A percentile compares a stretch with the other conserved stretches of the same genome.
Conservation (phyloP, 2,113 vertebrate species). For the Hymenochirus boettgeri region DNA sequence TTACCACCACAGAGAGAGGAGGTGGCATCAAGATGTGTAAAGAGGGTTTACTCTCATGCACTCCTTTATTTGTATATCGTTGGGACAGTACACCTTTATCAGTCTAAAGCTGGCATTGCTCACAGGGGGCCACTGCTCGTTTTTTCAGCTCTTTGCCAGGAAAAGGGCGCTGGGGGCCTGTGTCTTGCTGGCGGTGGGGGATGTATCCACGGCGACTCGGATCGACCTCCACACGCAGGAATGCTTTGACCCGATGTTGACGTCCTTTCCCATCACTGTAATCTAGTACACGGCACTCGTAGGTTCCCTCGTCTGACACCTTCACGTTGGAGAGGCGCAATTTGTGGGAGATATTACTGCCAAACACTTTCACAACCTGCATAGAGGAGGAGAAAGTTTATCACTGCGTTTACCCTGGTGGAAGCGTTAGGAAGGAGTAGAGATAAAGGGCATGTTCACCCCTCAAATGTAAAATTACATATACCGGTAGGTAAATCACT, state of each 20-base stretch:
- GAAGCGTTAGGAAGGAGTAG: too few species aligned
- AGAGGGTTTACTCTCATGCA: conserved; percentile 26
- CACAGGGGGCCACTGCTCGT: conserved; percentile 60
- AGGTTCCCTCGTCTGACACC: conserved; percentile 81
- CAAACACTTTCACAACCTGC: conserved; percentile 92
- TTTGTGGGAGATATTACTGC: conserved; percentile 97
- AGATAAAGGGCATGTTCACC: too few species aligned
- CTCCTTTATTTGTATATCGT: conserved; percentile 10
- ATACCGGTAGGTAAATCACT: too few species aligned
- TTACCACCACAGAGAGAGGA: background rate
- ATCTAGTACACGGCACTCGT: conserved; percentile 92
- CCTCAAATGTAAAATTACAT: too few species aligned
- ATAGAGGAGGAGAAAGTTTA: background rate
- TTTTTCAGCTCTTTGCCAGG: conserved; percentile 71
- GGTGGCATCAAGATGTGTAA: conserved; percentile 9
- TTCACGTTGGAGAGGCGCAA: conserved; percentile 89
- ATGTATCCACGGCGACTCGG: conserved; percentile 44
- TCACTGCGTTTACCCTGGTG: too few species aligned
- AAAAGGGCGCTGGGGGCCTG: conserved; percentile 58
- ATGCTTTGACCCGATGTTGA: conserved; percentile 87
- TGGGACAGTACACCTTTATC: conserved; percentile 11
- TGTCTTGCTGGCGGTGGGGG: conserved; percentile 56
- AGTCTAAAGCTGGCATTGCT: conserved; percentile 71
- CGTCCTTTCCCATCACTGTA: conserved; percentile 81
- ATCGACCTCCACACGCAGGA: conserved; percentile 72